Evolutionary conservation across 2,797 vertebrate genomes (phyloP).

Genomic region (Helostoma temminkii): DNA sequence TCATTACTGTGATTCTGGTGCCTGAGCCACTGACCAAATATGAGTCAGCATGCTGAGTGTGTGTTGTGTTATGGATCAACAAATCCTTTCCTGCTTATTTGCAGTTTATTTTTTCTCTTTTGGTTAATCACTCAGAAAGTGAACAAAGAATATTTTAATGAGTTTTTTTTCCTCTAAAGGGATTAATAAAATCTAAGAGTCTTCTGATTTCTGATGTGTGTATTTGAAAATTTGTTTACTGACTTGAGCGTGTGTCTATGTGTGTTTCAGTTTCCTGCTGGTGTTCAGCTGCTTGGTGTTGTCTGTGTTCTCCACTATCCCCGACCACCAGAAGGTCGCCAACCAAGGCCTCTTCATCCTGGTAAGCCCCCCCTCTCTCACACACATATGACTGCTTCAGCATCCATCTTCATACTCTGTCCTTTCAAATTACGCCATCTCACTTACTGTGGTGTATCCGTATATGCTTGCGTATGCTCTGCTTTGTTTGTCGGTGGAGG

Average conservation of each 20-base stretch:
- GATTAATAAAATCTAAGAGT: conserved; percentile 22
- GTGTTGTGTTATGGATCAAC: conserved; percentile 44
- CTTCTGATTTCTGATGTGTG: conserved; percentile 8
- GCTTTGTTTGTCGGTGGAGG: conserved; percentile 52
- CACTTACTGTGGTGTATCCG: conserved; percentile 16
- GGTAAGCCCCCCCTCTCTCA: conserved; percentile 79
- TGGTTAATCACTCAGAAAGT: conserved; percentile 40
- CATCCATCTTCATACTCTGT: conserved; percentile 5
- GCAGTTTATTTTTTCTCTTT: conserved; percentile 28
- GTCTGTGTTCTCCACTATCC: conserved; percentile 99
- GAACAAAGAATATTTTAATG: conserved; percentile 41
- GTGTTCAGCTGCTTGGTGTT: conserved; percentile 99
- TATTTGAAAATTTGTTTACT: conserved; percentile 16
- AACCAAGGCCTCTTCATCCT: conserved; percentile 97
- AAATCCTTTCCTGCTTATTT: conserved; percentile 34
- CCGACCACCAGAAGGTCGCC: conserved; percentile 92
- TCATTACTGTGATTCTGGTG: neutral
- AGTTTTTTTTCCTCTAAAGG: conserved; percentile 22
- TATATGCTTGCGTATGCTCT: conserved; percentile 46
- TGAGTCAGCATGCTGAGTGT: conserved; percentile 23
- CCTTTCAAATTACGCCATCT: neutral
- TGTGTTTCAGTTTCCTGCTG: conserved; percentile 92
- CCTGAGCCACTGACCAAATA: neutral
- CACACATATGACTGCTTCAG: conserved; percentile 9
- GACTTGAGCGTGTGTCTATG: conserved; percentile 37